Evolutionary conservation across 2,797 vertebrate species (phyloP).

Genomic region (Emydoidea blandingii): DNA sequence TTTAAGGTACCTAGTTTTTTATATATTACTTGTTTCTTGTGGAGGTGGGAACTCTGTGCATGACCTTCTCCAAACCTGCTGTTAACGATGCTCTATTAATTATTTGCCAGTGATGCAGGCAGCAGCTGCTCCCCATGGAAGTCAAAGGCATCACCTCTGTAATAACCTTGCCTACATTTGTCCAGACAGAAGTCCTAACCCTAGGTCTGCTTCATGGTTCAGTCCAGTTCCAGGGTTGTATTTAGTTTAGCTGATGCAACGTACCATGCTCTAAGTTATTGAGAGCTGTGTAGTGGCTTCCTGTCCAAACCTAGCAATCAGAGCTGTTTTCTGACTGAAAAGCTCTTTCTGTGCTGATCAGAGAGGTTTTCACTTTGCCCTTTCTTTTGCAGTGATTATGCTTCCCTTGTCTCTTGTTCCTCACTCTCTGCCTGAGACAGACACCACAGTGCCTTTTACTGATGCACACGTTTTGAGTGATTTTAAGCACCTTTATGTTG

Average conservation of each 20-base stretch:
- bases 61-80: neutral
- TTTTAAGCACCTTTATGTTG: constrained; percentile 61
- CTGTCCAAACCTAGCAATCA: neutral
- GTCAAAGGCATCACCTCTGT: neutral
- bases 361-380: neutral
- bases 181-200: neutral
- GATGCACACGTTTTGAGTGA: constrained; percentile 6
- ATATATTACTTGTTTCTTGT: neutral
- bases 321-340: neutral
- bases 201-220: neutral
- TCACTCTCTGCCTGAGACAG: neutral
- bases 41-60: neutral
- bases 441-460: neutral
- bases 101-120: neutral
- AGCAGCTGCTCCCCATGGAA: neutral
- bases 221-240: accelerated
- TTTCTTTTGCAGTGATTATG: neutral
- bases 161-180: neutral
- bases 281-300: neutral
- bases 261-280: accelerated
- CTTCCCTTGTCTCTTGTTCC: neutral
- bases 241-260: accelerated
- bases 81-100: neutral
- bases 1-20: neutral
- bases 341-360: neutral